A percentile compares a stretch with the other conserved stretches of the same genome.
phyloP scores from a whole-genome alignment of 2,797 vertebrate genomes.

The Darevskia mixta region DNA sequence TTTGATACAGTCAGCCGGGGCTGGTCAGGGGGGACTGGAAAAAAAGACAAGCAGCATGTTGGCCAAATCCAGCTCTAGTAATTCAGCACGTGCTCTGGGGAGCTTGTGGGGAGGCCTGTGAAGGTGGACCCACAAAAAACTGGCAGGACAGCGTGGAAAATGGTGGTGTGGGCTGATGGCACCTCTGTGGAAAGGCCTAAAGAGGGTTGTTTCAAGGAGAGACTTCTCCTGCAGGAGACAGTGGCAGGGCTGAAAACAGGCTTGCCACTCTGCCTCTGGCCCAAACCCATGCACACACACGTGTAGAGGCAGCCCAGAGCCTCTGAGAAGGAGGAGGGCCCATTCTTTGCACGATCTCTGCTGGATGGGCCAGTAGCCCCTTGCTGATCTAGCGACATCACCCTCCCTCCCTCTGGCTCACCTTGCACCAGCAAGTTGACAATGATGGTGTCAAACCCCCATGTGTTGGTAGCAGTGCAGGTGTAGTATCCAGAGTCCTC shows the following conservation, averaged over 20 bases:
- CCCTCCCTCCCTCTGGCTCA: conserved; percentile 65
- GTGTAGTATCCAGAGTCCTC: conserved; percentile 99
- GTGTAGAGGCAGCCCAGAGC: too few species aligned
- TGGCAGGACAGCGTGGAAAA: background rate
- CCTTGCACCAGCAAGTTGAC: conserved; percentile 98
- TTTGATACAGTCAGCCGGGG: conserved; percentile 96
- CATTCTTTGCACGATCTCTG: background rate
- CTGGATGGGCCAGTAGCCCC: background rate
- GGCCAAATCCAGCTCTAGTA: background rate
- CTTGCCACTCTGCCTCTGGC: background rate
- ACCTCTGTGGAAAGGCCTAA: too few species aligned
- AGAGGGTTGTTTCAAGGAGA: too few species aligned
- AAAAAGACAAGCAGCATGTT: background rate
- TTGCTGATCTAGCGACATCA: background rate
- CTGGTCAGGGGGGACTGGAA: conserved; percentile 94
- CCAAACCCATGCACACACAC: too few species aligned
- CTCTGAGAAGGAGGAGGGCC: background rate
- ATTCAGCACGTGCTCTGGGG: background rate
- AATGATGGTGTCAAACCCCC: conserved; percentile 98
- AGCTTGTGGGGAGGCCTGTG: background rate
- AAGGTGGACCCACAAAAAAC: background rate
- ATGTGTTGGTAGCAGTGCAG: conserved; percentile 96
- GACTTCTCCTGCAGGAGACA: too few species aligned
- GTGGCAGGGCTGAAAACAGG: too few species aligned
- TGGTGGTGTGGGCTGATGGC: background rate